phyloP scores from a whole-genome alignment of 2,888 invertebrate species.

The Caenorhabditis becei region DNA sequence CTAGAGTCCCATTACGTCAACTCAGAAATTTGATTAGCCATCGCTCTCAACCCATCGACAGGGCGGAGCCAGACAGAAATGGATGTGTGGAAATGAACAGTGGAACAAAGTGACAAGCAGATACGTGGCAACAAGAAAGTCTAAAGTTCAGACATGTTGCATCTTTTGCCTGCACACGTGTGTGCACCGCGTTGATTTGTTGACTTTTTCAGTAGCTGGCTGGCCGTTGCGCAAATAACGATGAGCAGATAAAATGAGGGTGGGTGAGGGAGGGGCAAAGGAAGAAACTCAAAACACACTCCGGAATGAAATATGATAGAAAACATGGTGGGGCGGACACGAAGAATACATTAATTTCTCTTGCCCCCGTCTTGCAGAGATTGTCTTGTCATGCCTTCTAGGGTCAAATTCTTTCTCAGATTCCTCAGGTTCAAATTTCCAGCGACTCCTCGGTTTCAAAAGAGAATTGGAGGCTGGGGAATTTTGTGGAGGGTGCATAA shows the following conservation, averaged over 20 bases:
- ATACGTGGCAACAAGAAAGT: constrained; percentile 7
- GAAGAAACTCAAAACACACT: constrained; percentile 51
- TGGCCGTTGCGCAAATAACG: constrained; percentile 43
- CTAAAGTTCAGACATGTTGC: constrained; percentile 39
- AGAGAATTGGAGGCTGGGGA: background rate
- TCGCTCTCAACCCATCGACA: constrained; percentile 5
- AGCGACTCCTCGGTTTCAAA: too few relatives aligned
- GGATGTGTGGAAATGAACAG: background rate
- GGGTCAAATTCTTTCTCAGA: constrained; percentile 2
- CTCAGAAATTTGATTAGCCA: constrained; percentile 52
- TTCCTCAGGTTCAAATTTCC: constrained; percentile 43
- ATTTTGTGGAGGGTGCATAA: background rate
- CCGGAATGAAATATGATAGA: constrained; percentile 56
- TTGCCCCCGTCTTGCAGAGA: constrained; percentile 7
- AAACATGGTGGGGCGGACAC: constrained; percentile 29
- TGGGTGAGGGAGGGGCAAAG: constrained; percentile 28
- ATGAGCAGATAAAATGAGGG: constrained; percentile 50
- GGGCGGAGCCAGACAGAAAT: constrained; percentile 34
- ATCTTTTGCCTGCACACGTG: constrained; percentile 32
- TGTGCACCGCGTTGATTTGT: constrained; percentile 35
- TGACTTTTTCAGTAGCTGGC: constrained; percentile 40
- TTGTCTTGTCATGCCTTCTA: constrained; percentile 8
- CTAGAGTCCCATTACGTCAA: constrained; percentile 50
- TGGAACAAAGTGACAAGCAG: background rate
- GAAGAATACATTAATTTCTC: constrained; percentile 45